Evolutionary conservation across 1,140 invertebrate genomes (phyloP), one percentile per base, ranked within the genome.

Genomic region (Pseudomyrmex pallidus): DNA sequence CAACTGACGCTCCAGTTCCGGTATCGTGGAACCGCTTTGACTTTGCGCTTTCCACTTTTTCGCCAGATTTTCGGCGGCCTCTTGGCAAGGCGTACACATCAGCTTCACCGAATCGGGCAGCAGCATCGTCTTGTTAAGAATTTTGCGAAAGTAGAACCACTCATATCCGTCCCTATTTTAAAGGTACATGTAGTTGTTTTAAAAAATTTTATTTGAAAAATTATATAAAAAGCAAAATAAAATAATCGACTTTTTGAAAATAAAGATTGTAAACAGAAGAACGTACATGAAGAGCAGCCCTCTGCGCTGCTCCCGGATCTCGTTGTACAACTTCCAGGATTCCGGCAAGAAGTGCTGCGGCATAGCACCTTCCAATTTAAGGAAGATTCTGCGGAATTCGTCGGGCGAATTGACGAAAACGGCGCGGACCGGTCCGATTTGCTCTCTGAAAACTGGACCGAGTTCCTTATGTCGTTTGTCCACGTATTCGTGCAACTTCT

Each of bases 221-320:
- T 35, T 35, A 35, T 35, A 35, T 35, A 35, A 35, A 7, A 35
- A 35, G 35, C 5, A 35, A 35, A 35, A 7, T 7, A 2, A 35
- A 35, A 7, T 35, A 35, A 35, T 35, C 35, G 35, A 35, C 5
- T 35, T 35, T 35, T 52, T 52, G 50, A 52, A 52, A 12, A 12
- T 52, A 13, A 13, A 52, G 35, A 12, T 52, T 52, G 10, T 10
- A 10, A 12, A 48, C 88, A 77, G 62, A 67, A 77, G 62, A 67
- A 73, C 88, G 94, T 95, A 97, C 98, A 98, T 98, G 92, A 98
- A 98, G 90, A 98, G 96, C 10, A 98, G 93, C 17, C 98, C 98
- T 86, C 98, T 95, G 85, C 96, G 94, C 64, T 95, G 96, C 48
- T 95, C 95, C 85, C 96, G 95, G 2, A 96, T 91, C 88, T 97